These are phyloP conservation scores for Wasmannia auropunctata DNA, from an alignment of 1,140 invertebrate species.

Conservation along the genomic window DNA sequence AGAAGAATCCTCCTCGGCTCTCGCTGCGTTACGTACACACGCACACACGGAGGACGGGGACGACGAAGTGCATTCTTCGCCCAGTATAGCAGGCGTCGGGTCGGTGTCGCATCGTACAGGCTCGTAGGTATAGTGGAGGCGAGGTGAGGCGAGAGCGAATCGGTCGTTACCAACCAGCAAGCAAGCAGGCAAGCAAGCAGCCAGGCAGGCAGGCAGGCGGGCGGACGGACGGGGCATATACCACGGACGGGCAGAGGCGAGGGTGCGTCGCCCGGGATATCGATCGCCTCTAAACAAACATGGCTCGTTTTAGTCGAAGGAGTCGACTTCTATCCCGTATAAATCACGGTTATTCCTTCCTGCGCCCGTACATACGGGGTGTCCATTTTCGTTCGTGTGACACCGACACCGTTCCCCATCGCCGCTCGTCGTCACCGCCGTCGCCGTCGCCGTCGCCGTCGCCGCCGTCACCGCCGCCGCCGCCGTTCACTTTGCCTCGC, in stretches of 20 bases:
- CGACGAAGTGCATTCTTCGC: conserved; percentile 48
- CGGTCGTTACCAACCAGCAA: conserved; percentile 53
- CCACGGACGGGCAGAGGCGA: conserved; percentile 56
- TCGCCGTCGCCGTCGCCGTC: neutral
- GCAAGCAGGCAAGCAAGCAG: conserved; percentile 22
- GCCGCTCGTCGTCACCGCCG: neutral
- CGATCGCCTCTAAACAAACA: conserved; percentile 67
- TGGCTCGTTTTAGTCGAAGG: conserved; percentile 60
- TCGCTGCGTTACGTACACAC: neutral
- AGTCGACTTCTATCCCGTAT: conserved; percentile 48
- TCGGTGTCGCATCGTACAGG: conserved; percentile 47
- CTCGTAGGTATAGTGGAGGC: conserved; percentile 22
- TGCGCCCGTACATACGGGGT: conserved; percentile 53
- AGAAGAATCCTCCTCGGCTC: neutral
- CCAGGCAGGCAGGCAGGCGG: conserved; percentile 13
- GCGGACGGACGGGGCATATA: conserved; percentile 31
- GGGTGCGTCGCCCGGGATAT: conserved; percentile 59
- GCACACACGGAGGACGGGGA: neutral
- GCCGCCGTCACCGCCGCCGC: too few species aligned
- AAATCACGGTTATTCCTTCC: conserved; percentile 52
- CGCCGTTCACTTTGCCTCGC: neutral
- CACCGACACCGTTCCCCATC: neutral
- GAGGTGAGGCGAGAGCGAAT: conserved; percentile 52
- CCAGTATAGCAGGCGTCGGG: conserved; percentile 36
- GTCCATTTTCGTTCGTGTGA: conserved; percentile 36